These are phyloP conservation scores for Piliocolobus tephrosceles DNA, from an alignment of 2,113 vertebrate species.

Conservation along the genomic window DNA sequence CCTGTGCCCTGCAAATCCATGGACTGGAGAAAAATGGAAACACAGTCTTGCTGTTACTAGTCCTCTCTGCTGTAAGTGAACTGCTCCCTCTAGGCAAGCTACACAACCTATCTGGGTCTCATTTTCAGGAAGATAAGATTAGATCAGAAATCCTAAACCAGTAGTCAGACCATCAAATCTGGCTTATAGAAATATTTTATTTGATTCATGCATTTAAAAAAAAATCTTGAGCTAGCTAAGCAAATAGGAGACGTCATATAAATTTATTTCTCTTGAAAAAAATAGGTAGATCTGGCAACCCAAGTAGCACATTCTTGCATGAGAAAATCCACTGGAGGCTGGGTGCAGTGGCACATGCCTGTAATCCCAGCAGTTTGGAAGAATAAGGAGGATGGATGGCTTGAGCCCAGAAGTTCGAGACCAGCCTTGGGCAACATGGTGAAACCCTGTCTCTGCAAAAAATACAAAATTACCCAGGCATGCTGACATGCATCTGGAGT, in stretches of 20 bases:
- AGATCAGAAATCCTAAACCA: neutral
- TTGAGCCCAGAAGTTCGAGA: too few species aligned
- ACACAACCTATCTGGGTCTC: fast-evolving
- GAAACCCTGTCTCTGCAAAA: too few species aligned
- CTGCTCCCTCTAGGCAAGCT: neutral
- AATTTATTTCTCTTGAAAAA: neutral
- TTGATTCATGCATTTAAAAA: neutral
- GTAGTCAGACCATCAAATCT: neutral
- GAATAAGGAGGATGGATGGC: too few species aligned
- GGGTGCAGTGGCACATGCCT: too few species aligned
- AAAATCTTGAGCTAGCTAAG: neutral
- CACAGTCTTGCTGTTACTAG: fast-evolving
- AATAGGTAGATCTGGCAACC: neutral
- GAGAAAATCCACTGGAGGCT: neutral
- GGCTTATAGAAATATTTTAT: neutral
- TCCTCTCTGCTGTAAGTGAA: neutral
- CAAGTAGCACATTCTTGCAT: neutral
- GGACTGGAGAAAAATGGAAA: neutral
- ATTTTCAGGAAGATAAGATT: neutral
- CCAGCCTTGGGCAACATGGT: too few species aligned
- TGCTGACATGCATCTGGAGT: too few species aligned
- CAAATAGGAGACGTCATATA: neutral
- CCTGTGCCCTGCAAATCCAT: neutral
- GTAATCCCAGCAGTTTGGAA: too few species aligned
- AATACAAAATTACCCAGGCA: too few species aligned